These are phyloP conservation scores for Mesembrinibis cayennensis DNA, from an alignment of 2,113 vertebrate genomes.

Conservation along the genomic window DNA sequence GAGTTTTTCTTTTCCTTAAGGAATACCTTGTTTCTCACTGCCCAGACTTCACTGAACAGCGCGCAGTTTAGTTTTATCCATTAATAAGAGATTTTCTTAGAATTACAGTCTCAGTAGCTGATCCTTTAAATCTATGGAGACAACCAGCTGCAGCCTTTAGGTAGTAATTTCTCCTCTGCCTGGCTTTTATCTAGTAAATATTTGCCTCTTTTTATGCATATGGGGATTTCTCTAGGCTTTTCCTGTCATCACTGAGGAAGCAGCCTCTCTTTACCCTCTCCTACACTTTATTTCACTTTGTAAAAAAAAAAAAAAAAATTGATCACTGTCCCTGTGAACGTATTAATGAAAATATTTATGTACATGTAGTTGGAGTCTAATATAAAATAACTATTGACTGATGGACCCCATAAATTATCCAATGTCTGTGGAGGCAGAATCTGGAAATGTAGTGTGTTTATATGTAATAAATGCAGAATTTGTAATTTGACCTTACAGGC, in stretches of 20 bases:
- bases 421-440: neutral
- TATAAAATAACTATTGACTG: neutral
- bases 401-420: neutral
- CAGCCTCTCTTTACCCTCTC: neutral
- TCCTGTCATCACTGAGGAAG: neutral
- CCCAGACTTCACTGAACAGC: neutral
- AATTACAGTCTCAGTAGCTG: conserved; percentile 27
- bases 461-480: neutral
- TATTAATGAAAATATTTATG: neutral
- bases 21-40: neutral
- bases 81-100: conserved; percentile 52
- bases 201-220: neutral
- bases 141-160: conserved; percentile 18
- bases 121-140: conserved; percentile 44
- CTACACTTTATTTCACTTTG: neutral
- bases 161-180: neutral
- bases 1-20: neutral
- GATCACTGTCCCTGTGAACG: accelerated
- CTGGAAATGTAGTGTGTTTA: neutral
- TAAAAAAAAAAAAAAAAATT: neutral
- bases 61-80: neutral
- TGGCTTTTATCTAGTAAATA: conserved; percentile 16
- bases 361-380: neutral
- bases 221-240: neutral
- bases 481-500: neutral